These are phyloP conservation scores for Thripadectes ignobilis DNA, from an alignment of 2,797 vertebrate genomes.

Conservation along the genomic window DNA sequence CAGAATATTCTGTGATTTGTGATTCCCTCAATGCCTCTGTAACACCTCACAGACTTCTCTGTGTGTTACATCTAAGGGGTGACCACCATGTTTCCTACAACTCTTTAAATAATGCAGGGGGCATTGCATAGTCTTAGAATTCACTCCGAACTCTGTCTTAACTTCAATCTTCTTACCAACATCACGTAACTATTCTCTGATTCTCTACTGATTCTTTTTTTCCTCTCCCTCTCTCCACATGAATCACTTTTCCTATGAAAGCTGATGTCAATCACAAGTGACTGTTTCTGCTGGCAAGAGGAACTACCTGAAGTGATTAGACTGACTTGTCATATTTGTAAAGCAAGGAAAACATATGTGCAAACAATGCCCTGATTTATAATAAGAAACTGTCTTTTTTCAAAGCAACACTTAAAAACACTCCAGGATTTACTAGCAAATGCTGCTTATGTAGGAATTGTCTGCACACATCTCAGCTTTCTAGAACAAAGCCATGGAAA, in stretches of 20 bases:
- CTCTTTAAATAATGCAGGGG: neutral
- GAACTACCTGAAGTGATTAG: constrained; percentile 16
- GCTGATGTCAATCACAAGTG: neutral
- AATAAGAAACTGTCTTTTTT: neutral
- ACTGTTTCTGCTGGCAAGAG: neutral
- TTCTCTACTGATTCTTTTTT: neutral
- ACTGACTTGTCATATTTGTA: neutral
- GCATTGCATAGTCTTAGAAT: neutral
- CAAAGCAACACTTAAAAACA: neutral
- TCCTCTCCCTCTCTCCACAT: neutral
- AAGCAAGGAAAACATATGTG: neutral
- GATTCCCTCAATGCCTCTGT: neutral
- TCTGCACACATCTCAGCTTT: neutral
- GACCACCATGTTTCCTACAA: neutral
- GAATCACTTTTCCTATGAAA: neutral
- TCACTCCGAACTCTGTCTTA: neutral
- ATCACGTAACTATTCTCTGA: neutral
- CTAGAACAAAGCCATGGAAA: neutral
- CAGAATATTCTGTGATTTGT: neutral
- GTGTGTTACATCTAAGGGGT: neutral
- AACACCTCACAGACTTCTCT: neutral
- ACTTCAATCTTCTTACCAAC: neutral
- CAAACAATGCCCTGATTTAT: neutral
- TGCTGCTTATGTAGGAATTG: neutral
- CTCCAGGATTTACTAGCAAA: neutral